A percentile compares a stretch with the other conserved stretches of the same genome.
Evolutionary conservation across 2,888 invertebrate genomes (phyloP).

Genomic region (Odontocolon sp.): DNA sequence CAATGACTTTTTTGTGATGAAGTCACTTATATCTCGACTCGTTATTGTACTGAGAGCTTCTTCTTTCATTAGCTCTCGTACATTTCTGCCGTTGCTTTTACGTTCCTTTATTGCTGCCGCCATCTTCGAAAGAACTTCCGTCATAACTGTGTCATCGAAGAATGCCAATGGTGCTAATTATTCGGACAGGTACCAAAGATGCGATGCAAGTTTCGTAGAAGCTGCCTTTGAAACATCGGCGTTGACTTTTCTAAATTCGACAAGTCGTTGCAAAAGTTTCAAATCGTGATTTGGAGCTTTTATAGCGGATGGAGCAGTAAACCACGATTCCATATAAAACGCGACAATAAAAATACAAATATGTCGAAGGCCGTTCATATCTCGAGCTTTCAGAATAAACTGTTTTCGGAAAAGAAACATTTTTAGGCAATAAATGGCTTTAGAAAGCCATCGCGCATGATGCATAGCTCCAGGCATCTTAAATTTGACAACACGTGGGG

Average conservation of each 20-base stretch:
- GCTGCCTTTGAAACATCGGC: conserved; percentile 23
- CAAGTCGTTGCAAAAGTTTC: neutral
- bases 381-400: neutral
- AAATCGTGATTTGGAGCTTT: conserved; percentile 18
- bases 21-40: conserved; percentile 16
- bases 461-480: conserved; percentile 12
- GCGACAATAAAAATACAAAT: too few species aligned
- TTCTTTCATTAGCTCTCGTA: neutral
- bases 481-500: neutral
- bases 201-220: conserved; percentile 8
- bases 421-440: too few species aligned
- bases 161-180: conserved; percentile 12
- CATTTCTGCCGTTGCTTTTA: neutral
- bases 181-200: conserved; percentile 37
- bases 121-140: neutral
- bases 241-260: neutral
- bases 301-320: neutral
- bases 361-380: conserved; percentile 5
- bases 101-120: neutral
- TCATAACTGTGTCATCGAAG: conserved; percentile 11
- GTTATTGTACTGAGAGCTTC: neutral
- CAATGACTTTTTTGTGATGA: conserved; percentile 16
- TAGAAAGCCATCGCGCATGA: conserved; percentile 22
- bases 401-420: too few species aligned
- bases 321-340: conserved; percentile 3